Conservation (phyloP, 1,140 invertebrate species). For the Drosophila subobscura region DNA sequence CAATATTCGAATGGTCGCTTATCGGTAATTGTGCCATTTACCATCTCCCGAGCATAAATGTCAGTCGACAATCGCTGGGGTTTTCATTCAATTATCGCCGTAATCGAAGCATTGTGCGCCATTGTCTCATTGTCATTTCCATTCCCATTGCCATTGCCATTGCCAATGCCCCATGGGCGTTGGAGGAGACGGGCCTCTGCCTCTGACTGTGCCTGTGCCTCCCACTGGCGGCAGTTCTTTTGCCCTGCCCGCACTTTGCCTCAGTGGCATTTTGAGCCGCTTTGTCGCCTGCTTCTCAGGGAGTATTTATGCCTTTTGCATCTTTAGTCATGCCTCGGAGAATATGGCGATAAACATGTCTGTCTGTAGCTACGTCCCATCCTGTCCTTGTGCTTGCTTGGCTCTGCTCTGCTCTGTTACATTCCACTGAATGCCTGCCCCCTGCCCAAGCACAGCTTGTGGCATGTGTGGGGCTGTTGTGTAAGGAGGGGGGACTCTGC, state of each 20-base stretch:
- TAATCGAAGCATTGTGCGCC: constrained; percentile 3
- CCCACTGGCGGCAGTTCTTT: too few species aligned
- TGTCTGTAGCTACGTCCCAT: constrained; percentile 19
- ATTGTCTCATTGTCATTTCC: constrained; percentile 13
- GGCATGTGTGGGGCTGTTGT: neutral
- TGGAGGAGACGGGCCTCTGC: constrained; percentile 1
- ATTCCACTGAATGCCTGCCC: neutral
- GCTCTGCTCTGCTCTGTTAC: neutral
- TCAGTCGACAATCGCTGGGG: constrained; percentile 33
- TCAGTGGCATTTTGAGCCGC: constrained; percentile 43
- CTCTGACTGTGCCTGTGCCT: too few species aligned
- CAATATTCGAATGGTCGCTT: constrained; percentile 20
- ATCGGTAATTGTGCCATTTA: constrained; percentile 43
- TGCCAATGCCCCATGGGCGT: constrained; percentile 8
- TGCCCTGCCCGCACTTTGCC: too few species aligned
- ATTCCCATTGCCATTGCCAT: constrained; percentile 27
- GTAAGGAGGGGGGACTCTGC: neutral
- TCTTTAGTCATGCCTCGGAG: constrained; percentile 78
- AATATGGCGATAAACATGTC: constrained; percentile 81
- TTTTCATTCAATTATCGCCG: constrained; percentile 47
- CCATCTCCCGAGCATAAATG: constrained; percentile 35
- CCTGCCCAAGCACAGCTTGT: neutral
- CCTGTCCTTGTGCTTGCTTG: constrained; percentile 7
- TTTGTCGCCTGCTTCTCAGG: constrained; percentile 69
- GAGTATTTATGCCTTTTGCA: constrained; percentile 73